These are phyloP conservation scores for Rhinichthys osculus DNA, from an alignment of 2,797 vertebrate genomes.

Conservation along the genomic window DNA sequence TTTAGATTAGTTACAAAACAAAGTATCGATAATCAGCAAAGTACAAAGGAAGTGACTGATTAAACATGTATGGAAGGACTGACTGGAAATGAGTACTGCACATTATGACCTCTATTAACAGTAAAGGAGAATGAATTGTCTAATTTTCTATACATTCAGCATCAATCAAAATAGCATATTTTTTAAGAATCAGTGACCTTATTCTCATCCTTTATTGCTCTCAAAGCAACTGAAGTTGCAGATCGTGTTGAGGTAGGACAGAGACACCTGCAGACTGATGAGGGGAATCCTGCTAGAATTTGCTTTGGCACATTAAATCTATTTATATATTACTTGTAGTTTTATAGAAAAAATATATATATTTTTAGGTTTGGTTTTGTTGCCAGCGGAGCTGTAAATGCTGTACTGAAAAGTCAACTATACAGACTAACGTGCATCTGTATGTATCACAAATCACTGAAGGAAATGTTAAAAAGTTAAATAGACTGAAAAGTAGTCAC, in stretches of 20 bases:
- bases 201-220: background rate
- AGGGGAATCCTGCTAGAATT: background rate
- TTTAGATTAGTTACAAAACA: background rate
- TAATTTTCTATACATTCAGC: background rate
- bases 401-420: background rate
- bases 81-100: background rate
- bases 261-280: constrained; percentile 37
- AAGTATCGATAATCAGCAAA: background rate
- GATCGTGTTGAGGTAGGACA: constrained; percentile 33
- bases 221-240: constrained; percentile 5
- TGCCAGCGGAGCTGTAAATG: background rate
- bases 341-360: background rate
- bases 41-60: background rate
- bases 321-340: background rate
- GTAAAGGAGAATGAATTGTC: background rate
- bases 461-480: background rate
- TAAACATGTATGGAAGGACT: background rate
- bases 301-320: background rate
- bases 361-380: background rate
- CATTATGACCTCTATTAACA: background rate
- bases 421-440: background rate
- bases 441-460: background rate
- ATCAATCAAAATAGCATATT: background rate
- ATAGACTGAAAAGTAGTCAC: background rate
- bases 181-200: background rate